phyloP scores from a whole-genome alignment of 1,140 invertebrate genomes.

The Geopemphigus sp. region DNA sequence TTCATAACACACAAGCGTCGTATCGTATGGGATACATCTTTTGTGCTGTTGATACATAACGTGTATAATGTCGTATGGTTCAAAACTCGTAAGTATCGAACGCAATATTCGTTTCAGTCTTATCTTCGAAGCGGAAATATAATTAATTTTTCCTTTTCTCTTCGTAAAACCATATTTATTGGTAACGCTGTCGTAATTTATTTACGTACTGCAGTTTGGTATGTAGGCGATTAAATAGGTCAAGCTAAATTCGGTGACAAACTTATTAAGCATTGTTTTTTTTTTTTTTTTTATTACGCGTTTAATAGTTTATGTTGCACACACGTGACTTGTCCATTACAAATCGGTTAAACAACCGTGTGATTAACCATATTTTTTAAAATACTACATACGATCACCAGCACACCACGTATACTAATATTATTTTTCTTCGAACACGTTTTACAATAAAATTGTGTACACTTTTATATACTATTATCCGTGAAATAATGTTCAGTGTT shows the following conservation, averaged over 20 bases:
- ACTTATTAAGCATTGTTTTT: background rate
- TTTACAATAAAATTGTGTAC: background rate
- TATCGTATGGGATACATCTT: background rate
- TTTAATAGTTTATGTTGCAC: background rate
- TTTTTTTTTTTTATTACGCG: background rate
- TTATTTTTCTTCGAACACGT: background rate
- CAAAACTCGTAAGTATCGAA: too few relatives aligned
- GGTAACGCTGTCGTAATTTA: background rate
- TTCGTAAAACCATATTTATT: background rate
- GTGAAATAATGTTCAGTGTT: background rate
- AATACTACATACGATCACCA: background rate
- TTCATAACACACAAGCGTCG: background rate
- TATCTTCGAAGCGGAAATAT: too few relatives aligned
- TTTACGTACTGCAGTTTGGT: background rate
- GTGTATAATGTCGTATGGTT: too few relatives aligned
- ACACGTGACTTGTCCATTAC: background rate
- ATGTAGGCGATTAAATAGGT: background rate
- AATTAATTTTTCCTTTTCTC: background rate
- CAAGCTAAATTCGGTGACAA: background rate
- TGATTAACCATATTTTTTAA: background rate
- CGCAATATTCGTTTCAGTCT: too few relatives aligned
- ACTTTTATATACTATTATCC: background rate
- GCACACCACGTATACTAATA: background rate
- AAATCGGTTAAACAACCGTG: slow-evolving; percentile 6
- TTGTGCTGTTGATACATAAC: background rate